phyloP scores from a whole-genome alignment of 2,113 vertebrate genomes.

The Gnathonemus echidnorhynchus region DNA sequence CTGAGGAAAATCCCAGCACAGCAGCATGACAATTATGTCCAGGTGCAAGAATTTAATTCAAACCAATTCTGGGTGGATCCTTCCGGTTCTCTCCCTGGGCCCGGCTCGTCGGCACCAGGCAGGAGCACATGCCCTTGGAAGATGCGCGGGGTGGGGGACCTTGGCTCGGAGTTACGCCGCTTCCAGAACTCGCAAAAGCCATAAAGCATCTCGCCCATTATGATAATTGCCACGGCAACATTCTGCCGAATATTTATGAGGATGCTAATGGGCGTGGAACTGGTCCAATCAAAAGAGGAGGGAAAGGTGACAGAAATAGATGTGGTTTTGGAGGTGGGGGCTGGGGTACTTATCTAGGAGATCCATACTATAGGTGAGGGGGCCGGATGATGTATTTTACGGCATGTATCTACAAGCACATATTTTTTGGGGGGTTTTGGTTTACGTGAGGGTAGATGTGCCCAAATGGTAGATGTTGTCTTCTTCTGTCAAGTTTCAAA shows the following conservation, averaged over 20 bases:
- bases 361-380: not conserved
- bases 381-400: not conserved
- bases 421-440: not conserved
- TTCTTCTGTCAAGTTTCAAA: not conserved
- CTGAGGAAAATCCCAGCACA: constrained; percentile 89
- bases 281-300: constrained; percentile 58
- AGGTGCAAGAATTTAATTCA: constrained; percentile 98
- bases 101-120: constrained; percentile 63
- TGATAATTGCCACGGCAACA: constrained; percentile 63
- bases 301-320: constrained; percentile 22
- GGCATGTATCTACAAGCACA: not conserved
- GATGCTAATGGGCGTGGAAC: constrained; percentile 66
- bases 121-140: constrained; percentile 83
- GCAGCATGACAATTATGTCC: constrained; percentile 90
- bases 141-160: constrained; percentile 47
- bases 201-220: constrained; percentile 61
- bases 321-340: not conserved
- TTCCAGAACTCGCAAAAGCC: constrained; percentile 66
- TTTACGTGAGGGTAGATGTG: not conserved
- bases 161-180: constrained; percentile 60
- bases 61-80: constrained; percentile 89
- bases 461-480: not conserved
- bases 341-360: not conserved
- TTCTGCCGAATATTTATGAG: constrained; percentile 58
- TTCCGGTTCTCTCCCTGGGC: constrained; percentile 65